Evolutionary conservation across 2,797 vertebrate genomes (phyloP).

Genomic region (Chelmon rostratus): DNA sequence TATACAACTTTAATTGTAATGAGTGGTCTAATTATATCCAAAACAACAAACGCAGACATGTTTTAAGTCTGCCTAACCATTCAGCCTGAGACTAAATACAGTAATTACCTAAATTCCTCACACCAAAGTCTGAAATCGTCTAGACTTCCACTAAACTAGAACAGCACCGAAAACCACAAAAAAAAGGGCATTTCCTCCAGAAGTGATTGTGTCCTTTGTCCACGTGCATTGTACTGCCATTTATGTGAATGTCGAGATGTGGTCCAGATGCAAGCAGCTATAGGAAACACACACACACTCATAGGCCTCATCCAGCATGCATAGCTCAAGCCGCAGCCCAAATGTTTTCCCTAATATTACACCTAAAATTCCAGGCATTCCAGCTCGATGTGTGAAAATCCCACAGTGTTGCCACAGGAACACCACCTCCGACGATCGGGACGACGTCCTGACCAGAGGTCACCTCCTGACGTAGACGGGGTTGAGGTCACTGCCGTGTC

Average conservation of each 20-base stretch:
- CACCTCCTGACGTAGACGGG: constrained; percentile 76
- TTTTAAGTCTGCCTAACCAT: constrained; percentile 34
- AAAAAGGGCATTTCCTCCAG: constrained; percentile 29
- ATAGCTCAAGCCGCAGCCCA: constrained; percentile 37
- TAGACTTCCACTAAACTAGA: neutral
- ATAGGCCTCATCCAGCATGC: constrained; percentile 36
- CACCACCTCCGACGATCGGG: constrained; percentile 57
- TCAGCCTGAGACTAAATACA: constrained; percentile 59
- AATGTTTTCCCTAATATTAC: constrained; percentile 74
- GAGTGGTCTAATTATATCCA: constrained; percentile 43
- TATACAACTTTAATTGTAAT: constrained; percentile 27
- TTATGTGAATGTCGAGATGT: constrained; percentile 55
- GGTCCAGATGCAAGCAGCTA: constrained; percentile 59
- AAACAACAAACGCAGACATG: constrained; percentile 48
- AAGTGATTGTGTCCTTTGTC: constrained; percentile 35
- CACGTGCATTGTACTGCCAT: constrained; percentile 19
- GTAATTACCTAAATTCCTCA: constrained; percentile 60
- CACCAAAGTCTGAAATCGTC: constrained; percentile 41
- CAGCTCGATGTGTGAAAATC: constrained; percentile 79
- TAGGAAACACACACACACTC: constrained; percentile 23
- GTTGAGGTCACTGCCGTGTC: constrained; percentile 55
- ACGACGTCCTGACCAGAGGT: constrained; percentile 70
- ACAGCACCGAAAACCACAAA: constrained; percentile 30
- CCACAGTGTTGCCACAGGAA: constrained; percentile 78
- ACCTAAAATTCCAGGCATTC: constrained; percentile 82